Conservation (phyloP, 1,140 invertebrate genomes). For the Theocolax elegans region DNA sequence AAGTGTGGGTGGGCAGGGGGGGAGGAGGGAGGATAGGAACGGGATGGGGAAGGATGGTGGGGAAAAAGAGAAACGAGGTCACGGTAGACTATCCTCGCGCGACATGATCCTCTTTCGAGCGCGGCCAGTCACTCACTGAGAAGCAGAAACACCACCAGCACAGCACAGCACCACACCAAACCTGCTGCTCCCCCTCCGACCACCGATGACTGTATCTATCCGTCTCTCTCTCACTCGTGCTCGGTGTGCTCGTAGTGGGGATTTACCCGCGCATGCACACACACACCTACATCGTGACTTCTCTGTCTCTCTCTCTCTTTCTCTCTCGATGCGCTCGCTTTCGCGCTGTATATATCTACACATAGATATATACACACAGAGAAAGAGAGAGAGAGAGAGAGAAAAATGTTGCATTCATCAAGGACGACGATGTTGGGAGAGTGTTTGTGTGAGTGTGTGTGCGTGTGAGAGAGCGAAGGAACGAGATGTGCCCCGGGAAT, state of each 20-base stretch:
- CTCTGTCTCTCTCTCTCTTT: slow-evolving; percentile 31
- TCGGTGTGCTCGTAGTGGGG: slow-evolving; percentile 23
- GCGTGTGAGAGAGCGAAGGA: slow-evolving; percentile 12
- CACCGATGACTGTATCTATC: slow-evolving; percentile 20
- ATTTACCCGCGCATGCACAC: too few species aligned
- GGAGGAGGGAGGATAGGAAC: background rate
- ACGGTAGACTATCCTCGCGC: slow-evolving; percentile 57
- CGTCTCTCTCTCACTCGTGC: slow-evolving; percentile 43
- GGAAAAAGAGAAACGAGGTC: slow-evolving; percentile 60
- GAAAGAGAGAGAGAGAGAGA: slow-evolving; percentile 27
- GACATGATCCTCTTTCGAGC: background rate
- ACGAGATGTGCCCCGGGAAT: background rate
- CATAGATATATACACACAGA: background rate
- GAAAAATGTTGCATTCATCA: background rate
- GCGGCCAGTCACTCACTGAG: slow-evolving; percentile 31
- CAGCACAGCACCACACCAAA: too few species aligned
- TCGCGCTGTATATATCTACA: background rate
- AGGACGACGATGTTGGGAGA: background rate
- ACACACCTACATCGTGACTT: too few species aligned
- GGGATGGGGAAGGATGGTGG: background rate
- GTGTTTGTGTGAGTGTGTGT: too few species aligned
- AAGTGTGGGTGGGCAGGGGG: background rate
- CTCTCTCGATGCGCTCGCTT: slow-evolving; percentile 32
- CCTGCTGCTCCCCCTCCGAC: too few species aligned
- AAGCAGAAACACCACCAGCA: too few species aligned